Evolutionary conservation across 1,140 invertebrate species (phyloP).

Genomic region (Pogonomyrmex californicus): DNA sequence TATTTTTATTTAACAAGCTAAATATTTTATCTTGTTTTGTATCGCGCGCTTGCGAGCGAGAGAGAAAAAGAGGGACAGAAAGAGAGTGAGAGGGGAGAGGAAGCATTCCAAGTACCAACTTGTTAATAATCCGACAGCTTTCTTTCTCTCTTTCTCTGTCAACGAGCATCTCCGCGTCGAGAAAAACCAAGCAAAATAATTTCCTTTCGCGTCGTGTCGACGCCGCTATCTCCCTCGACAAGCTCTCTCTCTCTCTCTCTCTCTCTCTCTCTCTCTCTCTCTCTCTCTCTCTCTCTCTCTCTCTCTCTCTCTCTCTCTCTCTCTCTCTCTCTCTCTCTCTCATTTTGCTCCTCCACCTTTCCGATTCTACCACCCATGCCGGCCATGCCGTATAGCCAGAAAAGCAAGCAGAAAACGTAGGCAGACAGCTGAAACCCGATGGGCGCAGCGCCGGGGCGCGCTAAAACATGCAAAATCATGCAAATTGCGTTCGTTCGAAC

Average conservation of each 20-base stretch:
- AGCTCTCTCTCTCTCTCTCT: constrained; percentile 76
- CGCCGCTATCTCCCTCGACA: constrained; percentile 51
- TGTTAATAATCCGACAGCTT: constrained; percentile 26
- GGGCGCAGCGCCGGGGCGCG: constrained; percentile 81
- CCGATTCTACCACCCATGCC: constrained; percentile 33
- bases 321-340: constrained; percentile 66
- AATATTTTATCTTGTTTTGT: constrained; percentile 24
- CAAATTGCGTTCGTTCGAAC: constrained; percentile 85
- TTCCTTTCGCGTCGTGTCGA: constrained; percentile 69
- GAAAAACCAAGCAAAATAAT: constrained; percentile 85
- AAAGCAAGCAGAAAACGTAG: constrained; percentile 85
- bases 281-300: constrained; percentile 72
- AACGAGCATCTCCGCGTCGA: constrained; percentile 73
- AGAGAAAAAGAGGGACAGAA: too few relatives aligned
- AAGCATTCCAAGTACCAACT: neutral
- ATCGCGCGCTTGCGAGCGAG: too few relatives aligned
- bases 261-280: constrained; percentile 66
- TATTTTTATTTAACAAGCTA: constrained; percentile 27
- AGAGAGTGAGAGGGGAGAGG: too few relatives aligned
- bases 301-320: constrained; percentile 73
- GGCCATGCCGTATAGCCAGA: constrained; percentile 77
- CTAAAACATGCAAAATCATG: constrained; percentile 87
- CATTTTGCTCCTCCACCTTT: constrained; percentile 7
- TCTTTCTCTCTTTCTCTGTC: neutral
- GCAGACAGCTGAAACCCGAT: constrained; percentile 84